Conservation (phyloP, 2,888 invertebrate genomes). For the Nezara viridula region DNA sequence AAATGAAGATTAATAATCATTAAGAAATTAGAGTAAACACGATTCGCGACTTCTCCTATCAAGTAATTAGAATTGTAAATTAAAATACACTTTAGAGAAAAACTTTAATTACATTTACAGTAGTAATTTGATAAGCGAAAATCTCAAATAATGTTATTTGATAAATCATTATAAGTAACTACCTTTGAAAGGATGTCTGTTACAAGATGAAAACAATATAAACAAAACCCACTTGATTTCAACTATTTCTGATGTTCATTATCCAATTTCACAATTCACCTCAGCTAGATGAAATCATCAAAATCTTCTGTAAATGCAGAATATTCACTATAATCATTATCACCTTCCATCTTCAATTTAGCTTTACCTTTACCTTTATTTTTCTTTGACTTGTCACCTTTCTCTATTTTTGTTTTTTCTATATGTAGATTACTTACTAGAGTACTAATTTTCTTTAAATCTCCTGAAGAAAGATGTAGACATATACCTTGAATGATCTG, state of each 20-base stretch:
- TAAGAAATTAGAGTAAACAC: constrained; percentile 12
- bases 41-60: neutral
- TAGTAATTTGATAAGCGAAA: constrained; percentile 10
- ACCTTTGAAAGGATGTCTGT: constrained; percentile 25
- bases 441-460: constrained; percentile 88
- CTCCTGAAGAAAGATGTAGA: constrained; percentile 80
- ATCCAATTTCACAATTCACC: constrained; percentile 7
- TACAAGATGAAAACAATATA: constrained; percentile 30
- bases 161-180: constrained; percentile 17
- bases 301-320: constrained; percentile 66
- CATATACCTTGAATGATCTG: constrained; percentile 83
- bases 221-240: constrained; percentile 21
- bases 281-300: constrained; percentile 66
- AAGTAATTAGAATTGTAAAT: neutral
- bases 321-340: constrained; percentile 66
- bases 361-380: constrained; percentile 83
- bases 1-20: constrained; percentile 7
- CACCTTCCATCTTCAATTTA: constrained; percentile 79
- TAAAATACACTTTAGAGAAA: constrained; percentile 30
- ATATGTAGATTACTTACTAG: constrained; percentile 86
- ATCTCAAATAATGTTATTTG: constrained; percentile 10
- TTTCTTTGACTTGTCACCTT: constrained; percentile 84
- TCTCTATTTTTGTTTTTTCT: constrained; percentile 90
- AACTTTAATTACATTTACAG: constrained; percentile 35
- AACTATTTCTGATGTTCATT: constrained; percentile 10